These are phyloP conservation scores for Caenorhabditis inopinata DNA, from an alignment of 1,140 invertebrate species.

Conservation along the genomic window DNA sequence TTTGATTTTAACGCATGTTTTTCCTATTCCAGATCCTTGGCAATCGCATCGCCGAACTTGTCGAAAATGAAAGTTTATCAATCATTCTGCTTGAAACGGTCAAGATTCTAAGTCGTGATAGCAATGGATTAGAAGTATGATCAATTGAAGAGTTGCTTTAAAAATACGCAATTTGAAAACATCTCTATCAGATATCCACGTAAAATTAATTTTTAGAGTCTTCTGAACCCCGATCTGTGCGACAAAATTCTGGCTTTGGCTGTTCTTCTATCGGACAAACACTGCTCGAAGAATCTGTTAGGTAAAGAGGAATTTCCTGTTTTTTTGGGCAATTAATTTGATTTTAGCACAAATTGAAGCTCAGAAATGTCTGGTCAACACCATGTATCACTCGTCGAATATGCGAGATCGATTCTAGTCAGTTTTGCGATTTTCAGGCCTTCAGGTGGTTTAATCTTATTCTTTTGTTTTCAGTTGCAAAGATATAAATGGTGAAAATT, in stretches of 20 bases:
- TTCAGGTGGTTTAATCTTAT: too few relatives aligned
- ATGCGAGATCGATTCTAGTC: slow-evolving; percentile 51
- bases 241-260: background rate
- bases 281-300: background rate
- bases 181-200: background rate
- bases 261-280: background rate
- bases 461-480: background rate
- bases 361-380: slow-evolving; percentile 58
- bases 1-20: background rate
- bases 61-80: background rate
- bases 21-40: background rate
- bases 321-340: background rate
- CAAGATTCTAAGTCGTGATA: background rate
- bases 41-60: background rate
- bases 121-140: background rate
- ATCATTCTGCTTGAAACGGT: background rate
- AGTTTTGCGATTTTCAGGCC: slow-evolving; percentile 33
- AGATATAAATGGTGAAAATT: background rate
- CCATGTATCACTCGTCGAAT: slow-evolving; percentile 52
- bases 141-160: background rate
- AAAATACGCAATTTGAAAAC: background rate
- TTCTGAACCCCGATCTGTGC: background rate
- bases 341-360: slow-evolving; percentile 61
- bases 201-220: background rate
- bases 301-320: background rate